These are phyloP conservation scores for Anolis carolinensis DNA, from an alignment of 2,113 vertebrate species.

Conservation along the genomic window DNA sequence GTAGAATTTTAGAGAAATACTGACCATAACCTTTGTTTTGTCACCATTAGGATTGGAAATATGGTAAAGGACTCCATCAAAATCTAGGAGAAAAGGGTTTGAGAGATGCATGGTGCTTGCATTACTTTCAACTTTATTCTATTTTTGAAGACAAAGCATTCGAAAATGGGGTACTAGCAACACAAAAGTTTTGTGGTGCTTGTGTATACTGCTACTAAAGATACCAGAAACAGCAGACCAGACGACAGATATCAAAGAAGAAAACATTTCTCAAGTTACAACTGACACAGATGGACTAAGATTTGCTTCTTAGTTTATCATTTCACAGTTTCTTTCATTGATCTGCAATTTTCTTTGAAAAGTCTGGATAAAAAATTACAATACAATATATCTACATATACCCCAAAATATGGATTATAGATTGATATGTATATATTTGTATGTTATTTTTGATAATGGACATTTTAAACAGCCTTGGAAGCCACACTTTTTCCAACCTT, in stretches of 20 bases:
- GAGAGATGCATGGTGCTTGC: conserved; percentile 5
- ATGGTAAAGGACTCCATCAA: conserved; percentile 98
- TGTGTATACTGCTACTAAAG: not conserved
- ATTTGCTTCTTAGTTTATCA: too few relatives aligned
- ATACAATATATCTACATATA: not conserved
- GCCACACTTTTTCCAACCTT: too few relatives aligned
- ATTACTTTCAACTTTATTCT: not conserved
- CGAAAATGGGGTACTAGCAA: not conserved
- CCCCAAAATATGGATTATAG: not conserved
- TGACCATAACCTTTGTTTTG: conserved; percentile 99
- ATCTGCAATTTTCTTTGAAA: not conserved
- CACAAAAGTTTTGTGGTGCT: not conserved
- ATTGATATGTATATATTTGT: not conserved
- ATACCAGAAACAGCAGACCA: accelerated
- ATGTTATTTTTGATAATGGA: too few relatives aligned
- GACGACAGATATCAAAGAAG: not conserved
- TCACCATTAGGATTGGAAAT: conserved; percentile 98
- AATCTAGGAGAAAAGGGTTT: conserved; percentile 80
- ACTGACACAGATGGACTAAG: not conserved
- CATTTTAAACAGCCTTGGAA: not conserved
- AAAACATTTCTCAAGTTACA: not conserved
- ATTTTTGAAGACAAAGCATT: not conserved
- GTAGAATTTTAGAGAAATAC: conserved; percentile 99
- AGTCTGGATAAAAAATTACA: not conserved
- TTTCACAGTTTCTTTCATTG: not conserved